Evolutionary conservation across 2,888 invertebrate genomes (phyloP).

Genomic region (Standfussiana lucernea): DNA sequence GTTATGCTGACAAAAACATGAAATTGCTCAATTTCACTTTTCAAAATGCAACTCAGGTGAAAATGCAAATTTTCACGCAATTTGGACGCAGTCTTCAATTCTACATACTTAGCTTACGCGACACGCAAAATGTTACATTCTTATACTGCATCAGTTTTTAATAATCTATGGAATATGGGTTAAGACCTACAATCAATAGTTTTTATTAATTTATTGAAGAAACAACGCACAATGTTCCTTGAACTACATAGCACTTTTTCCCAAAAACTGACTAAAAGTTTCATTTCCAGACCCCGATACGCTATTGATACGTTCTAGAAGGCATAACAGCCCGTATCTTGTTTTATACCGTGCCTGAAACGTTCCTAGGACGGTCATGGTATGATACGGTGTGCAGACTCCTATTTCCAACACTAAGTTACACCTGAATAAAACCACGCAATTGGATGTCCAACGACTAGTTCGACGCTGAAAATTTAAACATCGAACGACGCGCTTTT

Average conservation of each 20-base stretch:
- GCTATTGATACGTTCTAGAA: not conserved
- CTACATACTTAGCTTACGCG: conserved; percentile 37
- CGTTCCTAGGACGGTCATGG: not conserved
- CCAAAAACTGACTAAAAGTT: not conserved
- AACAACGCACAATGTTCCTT: not conserved
- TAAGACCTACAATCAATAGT: not conserved
- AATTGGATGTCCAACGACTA: not conserved
- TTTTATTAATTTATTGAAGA: not conserved
- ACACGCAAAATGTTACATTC: conserved; percentile 27
- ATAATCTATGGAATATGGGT: not conserved
- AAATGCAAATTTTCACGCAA: conserved; percentile 15
- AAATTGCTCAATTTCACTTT: conserved; percentile 61
- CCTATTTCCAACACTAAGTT: not conserved
- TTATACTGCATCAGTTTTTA: conserved; percentile 62
- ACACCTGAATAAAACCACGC: not conserved
- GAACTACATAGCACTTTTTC: not conserved
- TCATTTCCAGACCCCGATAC: not conserved
- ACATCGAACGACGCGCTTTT: not conserved
- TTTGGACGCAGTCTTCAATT: conserved; percentile 16
- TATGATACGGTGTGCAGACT: not conserved
- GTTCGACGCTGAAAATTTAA: not conserved
- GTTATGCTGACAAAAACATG: conserved; percentile 21
- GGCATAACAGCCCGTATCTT: not conserved
- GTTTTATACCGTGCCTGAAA: not conserved
- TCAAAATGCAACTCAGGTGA: not conserved